Evolutionary conservation across 1,140 invertebrate genomes (phyloP).

Genomic region (Papilio machaon): DNA sequence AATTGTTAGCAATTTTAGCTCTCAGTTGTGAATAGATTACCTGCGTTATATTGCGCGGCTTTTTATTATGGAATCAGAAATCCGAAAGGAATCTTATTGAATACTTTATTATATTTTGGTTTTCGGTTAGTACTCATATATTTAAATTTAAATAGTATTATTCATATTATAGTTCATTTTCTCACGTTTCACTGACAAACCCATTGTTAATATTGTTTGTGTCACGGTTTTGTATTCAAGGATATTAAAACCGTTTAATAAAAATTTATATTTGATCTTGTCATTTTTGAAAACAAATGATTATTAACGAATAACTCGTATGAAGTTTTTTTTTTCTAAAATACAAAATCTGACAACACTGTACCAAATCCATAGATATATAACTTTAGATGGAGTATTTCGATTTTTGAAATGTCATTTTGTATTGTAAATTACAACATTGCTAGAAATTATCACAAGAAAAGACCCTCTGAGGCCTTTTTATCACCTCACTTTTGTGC

Average conservation of each 20-base stretch:
- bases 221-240: background rate
- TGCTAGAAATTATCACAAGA: too few relatives aligned
- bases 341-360: too few relatives aligned
- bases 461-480: too few relatives aligned
- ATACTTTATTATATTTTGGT: background rate
- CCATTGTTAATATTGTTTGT: background rate
- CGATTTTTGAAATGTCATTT: too few relatives aligned
- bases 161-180: background rate
- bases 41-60: background rate
- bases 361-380: too few relatives aligned
- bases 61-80: background rate
- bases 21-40: background rate
- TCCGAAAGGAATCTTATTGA: background rate
- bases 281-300: background rate
- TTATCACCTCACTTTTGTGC: too few relatives aligned
- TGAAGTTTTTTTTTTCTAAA: background rate
- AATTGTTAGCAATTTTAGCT: slow-evolving; percentile 7
- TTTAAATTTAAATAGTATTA: background rate
- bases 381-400: too few relatives aligned
- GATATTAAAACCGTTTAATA: background rate
- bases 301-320: background rate
- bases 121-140: background rate
- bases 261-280: background rate
- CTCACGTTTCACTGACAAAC: background rate
- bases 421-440: too few relatives aligned